A percentile compares a stretch with the other conserved stretches of the same genome.
Evolutionary conservation across 2,113 vertebrate species (phyloP).

Genomic region (Mormyrus lacerda): DNA sequence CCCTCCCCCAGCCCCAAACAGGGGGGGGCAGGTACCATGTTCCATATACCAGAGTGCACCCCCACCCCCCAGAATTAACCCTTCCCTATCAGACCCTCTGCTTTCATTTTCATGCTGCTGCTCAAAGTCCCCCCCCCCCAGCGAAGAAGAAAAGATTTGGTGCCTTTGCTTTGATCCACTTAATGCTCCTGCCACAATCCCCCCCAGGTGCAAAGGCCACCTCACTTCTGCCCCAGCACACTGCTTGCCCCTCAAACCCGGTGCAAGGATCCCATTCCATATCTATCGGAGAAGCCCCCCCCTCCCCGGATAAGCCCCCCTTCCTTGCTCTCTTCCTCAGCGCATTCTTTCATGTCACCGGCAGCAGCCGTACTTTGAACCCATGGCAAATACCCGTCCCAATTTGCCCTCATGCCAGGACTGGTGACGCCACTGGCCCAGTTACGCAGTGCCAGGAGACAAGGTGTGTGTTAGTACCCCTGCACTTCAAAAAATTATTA

Average conservation of each 20-base stretch:
- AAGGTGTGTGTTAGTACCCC: not conserved
- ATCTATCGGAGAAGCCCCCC: not conserved
- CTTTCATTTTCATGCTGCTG: not conserved
- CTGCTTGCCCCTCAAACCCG: slow-evolving; percentile 12
- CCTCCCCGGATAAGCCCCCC: not conserved
- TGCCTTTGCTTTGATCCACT: not conserved
- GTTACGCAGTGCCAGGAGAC: not conserved
- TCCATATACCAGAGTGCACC: not conserved
- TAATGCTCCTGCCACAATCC: slow-evolving; percentile 17
- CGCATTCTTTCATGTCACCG: slow-evolving; percentile 63
- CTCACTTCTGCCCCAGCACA: slow-evolving; percentile 54
- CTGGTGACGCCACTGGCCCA: not conserved
- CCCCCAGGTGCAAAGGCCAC: slow-evolving; percentile 60
- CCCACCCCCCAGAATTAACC: not conserved
- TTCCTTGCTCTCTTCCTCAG: slow-evolving; percentile 15
- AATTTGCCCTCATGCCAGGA: slow-evolving; percentile 44
- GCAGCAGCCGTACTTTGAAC: slow-evolving; percentile 57
- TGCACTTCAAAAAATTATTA: not conserved
- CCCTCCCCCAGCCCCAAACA: not conserved
- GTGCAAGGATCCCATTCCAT: not conserved
- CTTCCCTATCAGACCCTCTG: not conserved
- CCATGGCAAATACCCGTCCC: slow-evolving; percentile 59
- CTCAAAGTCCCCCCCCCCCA: slow-evolving; percentile 25
- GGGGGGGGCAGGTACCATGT: no score
- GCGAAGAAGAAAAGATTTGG: not conserved